Percentiles rank a stretch among this genome's conserved stretches.
Conservation (phyloP, 2,797 vertebrate genomes). For the Artibeus jamaicensis region DNA sequence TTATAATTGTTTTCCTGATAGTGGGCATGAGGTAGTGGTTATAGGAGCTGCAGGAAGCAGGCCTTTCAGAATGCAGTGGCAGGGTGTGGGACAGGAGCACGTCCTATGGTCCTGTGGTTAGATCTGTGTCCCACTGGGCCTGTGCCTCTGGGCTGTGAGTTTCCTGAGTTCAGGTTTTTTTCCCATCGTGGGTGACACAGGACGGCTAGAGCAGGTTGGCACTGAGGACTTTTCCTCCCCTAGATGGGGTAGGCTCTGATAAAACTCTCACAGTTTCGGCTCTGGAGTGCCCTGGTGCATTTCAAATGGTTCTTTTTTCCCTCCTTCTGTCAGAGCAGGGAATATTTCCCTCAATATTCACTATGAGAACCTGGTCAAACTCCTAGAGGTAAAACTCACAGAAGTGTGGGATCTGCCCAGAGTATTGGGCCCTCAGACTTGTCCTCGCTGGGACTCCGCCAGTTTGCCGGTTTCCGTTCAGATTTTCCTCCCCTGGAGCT, state of each 20-base stretch:
- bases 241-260: background rate
- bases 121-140: background rate
- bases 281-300: background rate
- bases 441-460: background rate
- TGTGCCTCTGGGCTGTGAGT: background rate
- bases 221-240: background rate
- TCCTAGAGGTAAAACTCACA: background rate
- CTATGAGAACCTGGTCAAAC: background rate
- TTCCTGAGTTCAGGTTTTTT: background rate
- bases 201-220: background rate
- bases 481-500: background rate
- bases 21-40: background rate
- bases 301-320: background rate
- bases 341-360: background rate
- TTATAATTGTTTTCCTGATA: background rate
- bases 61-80: background rate
- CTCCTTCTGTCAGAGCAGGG: background rate
- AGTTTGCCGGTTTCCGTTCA: fast-evolving
- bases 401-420: no score
- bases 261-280: background rate
- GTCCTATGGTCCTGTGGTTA: background rate
- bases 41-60: background rate
- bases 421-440: background rate
- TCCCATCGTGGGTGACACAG: background rate
- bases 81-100: no score